Conservation (phyloP, 2,888 invertebrate genomes). For the Parnassius orleans region DNA sequence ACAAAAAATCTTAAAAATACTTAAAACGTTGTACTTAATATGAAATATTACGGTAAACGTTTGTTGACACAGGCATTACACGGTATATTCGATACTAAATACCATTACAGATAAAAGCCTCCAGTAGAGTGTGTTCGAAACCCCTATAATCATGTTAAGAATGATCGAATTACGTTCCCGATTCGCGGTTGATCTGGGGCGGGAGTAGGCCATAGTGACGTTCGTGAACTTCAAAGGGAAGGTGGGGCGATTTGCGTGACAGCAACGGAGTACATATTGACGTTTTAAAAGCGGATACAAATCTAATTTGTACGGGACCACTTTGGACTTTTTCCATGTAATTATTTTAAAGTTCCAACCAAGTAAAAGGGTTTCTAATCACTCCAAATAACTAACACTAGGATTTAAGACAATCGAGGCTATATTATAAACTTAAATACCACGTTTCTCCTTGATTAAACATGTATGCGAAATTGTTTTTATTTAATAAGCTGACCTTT, state of each 20-base stretch:
- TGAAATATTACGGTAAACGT: constrained; percentile 19
- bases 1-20: too few species aligned
- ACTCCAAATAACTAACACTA: too few species aligned
- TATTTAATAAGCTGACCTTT: too few species aligned
- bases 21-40: too few species aligned
- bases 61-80: constrained; percentile 34
- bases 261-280: constrained; percentile 19
- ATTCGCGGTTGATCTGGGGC: constrained; percentile 59
- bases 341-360: neutral
- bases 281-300: constrained; percentile 21
- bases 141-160: constrained; percentile 68
- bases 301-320: constrained; percentile 21
- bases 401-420: too few species aligned
- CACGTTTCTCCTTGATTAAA: too few species aligned
- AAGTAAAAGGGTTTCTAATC: too few species aligned
- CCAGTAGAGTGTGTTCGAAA: constrained; percentile 48
- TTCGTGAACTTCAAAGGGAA: constrained; percentile 29
- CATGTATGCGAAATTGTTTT: too few species aligned
- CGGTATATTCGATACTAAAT: constrained; percentile 45
- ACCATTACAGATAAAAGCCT: constrained; percentile 70
- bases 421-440: too few species aligned
- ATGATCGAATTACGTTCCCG: constrained; percentile 69
- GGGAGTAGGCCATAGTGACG: constrained; percentile 44
- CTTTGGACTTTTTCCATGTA: constrained; percentile 15
- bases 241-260: constrained; percentile 11